A percentile compares a stretch with the other conserved stretches of the same genome.
phyloP scores from a whole-genome alignment of 2,888 invertebrate genomes.

The Hipparchia sbordonii region DNA sequence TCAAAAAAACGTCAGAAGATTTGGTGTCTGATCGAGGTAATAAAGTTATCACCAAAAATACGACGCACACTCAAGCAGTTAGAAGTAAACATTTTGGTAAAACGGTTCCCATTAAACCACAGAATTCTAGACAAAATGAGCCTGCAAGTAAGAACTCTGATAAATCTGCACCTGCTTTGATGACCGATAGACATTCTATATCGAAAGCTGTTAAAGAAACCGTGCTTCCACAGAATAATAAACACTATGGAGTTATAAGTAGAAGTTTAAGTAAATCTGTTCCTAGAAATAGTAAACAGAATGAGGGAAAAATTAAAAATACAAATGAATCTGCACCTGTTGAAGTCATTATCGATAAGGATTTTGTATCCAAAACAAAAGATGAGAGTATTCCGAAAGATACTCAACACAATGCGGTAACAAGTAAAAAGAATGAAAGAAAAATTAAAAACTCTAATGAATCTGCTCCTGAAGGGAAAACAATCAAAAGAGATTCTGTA shows the following conservation, averaged over 20 bases:
- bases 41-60: neutral
- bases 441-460: neutral
- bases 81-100: neutral
- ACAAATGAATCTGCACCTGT: neutral
- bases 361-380: neutral
- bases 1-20: neutral
- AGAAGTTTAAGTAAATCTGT: constrained; percentile 6
- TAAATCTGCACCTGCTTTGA: neutral
- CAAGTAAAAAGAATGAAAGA: neutral
- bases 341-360: neutral
- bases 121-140: neutral
- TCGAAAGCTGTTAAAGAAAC: constrained; percentile 13
- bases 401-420: neutral
- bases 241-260: neutral
- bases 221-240: neutral
- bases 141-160: neutral
- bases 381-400: neutral
- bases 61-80: neutral
- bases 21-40: neutral
- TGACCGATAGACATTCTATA: constrained; percentile 39
- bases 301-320: neutral
- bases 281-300: neutral
- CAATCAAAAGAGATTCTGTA: neutral
- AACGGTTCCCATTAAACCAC: neutral
- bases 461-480: neutral